Conservation (phyloP, 2,797 vertebrate species). For the Betta splendens region DNA sequence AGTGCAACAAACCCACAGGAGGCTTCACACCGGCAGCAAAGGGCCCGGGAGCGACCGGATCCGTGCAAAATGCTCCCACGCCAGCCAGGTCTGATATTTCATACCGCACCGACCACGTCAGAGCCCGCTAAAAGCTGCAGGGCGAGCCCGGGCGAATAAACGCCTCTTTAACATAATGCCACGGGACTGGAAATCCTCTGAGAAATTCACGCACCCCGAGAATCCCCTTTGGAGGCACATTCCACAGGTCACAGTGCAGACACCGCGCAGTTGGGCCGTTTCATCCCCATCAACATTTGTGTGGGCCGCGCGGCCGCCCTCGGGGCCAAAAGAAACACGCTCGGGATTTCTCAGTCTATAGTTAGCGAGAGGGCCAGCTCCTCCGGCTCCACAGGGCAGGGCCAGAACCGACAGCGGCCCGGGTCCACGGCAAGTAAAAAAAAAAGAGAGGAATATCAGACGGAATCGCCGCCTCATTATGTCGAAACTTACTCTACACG, state of each 20-base stretch:
- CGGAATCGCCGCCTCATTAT: constrained; percentile 25
- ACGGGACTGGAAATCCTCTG: constrained; percentile 45
- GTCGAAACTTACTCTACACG: constrained; percentile 30
- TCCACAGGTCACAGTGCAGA: constrained; percentile 75
- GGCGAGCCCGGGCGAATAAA: constrained; percentile 36
- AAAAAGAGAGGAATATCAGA: constrained; percentile 24
- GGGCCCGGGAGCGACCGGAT: neutral
- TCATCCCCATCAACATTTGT: constrained; percentile 80
- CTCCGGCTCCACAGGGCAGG: constrained; percentile 55
- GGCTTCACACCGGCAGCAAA: neutral
- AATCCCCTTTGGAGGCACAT: constrained; percentile 73
- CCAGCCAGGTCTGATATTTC: constrained; percentile 19
- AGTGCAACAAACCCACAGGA: constrained; percentile 2
- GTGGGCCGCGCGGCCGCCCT: constrained; percentile 65
- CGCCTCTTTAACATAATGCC: constrained; percentile 33
- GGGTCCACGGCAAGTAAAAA: constrained; percentile 14
- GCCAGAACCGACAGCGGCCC: constrained; percentile 45
- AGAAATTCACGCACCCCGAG: constrained; percentile 55
- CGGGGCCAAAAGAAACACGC: constrained; percentile 64
- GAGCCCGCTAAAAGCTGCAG: constrained; percentile 9
- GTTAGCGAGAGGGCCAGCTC: constrained; percentile 67
- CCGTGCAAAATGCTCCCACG: neutral
- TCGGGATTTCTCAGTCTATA: constrained; percentile 70
- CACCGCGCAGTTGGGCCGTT: constrained; percentile 60
- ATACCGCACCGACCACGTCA: constrained; percentile 3